Evolutionary conservation across 2,113 vertebrate genomes (phyloP), one percentile per base, ranked within the genome.

Genomic region (Macroglossus sobrinus): DNA sequence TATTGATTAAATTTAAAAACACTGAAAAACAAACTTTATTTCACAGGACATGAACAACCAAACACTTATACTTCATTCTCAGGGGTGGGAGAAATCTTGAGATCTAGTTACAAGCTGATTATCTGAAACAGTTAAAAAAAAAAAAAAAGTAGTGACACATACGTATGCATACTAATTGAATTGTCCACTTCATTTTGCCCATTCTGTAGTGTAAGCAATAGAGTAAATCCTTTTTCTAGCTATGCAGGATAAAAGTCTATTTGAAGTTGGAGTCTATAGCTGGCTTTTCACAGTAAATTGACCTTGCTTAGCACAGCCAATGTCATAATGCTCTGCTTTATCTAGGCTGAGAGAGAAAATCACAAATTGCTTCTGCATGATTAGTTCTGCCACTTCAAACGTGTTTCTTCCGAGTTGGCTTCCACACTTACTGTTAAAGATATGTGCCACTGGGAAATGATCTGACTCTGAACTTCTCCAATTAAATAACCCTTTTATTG

Each of bases 381-480:
- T 99, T 99, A 99, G 98, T 98, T 98, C 98, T 98, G 98, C 98
- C 98, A 98, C 99, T 99, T 99, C 98, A 99, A 99, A 99, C 98
- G 96, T 98, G 98, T 99, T 98, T 98, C 98, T 98, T 99, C 98
- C 96, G 96, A 98, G 98, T 98, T 98, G 98, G 98, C 97, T 98
- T 99, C 98, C 98, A 98, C 98, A 98, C 98, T 98, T 98, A 96
- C 97, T 98, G 98, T 97, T 98, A 98, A 97, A 98, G 98, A 99
- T 98, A 98, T 92, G 96, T 95, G 97, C 98, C 98, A 66, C 98
- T 98, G 98, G 98, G 98, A 98, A 98, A 98, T 94, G 98, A 98
- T 98, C 98, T 94, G 71, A 97, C 97, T 98, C 97, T 96, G 97
- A 98, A 98, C 96, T 95, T 94, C 96, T 97, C 96, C 96, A 96